Evolutionary conservation across 2,113 vertebrate species (phyloP).

Genomic region (Jacana jacana): DNA sequence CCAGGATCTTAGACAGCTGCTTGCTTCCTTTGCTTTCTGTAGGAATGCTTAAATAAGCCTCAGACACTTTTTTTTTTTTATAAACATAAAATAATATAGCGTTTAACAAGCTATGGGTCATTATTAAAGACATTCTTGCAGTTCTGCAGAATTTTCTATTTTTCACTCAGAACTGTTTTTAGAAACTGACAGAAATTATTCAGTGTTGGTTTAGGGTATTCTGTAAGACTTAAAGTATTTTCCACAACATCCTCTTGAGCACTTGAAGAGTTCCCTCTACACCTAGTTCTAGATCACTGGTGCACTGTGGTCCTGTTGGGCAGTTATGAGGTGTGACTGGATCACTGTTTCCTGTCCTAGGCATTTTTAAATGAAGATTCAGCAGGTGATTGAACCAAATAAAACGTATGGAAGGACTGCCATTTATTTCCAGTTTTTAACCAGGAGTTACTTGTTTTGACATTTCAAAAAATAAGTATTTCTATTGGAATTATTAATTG

Average conservation of each 20-base stretch:
- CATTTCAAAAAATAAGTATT: background rate
- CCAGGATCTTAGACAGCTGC: background rate
- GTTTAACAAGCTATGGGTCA: background rate
- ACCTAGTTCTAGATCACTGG: background rate
- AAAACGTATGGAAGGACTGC: background rate
- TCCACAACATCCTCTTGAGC: background rate
- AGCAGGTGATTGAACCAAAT: background rate
- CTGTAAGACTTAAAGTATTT: background rate
- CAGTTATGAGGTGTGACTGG: slow-evolving; percentile 12
- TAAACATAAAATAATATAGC: background rate
- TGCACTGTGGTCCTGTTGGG: background rate
- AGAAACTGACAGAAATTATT: background rate
- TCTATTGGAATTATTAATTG: background rate
- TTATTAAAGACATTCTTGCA: background rate
- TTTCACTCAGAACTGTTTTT: background rate
- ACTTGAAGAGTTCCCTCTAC: background rate
- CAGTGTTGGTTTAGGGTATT: background rate
- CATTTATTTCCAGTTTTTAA: background rate
- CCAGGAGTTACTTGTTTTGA: background rate
- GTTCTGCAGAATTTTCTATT: background rate
- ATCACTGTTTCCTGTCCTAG: background rate
- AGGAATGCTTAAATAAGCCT: background rate
- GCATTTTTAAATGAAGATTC: slow-evolving; percentile 23
- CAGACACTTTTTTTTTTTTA: background rate
- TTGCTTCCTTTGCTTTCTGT: background rate